Conservation (phyloP, 2,797 vertebrate genomes). For the Psittacula echo region DNA sequence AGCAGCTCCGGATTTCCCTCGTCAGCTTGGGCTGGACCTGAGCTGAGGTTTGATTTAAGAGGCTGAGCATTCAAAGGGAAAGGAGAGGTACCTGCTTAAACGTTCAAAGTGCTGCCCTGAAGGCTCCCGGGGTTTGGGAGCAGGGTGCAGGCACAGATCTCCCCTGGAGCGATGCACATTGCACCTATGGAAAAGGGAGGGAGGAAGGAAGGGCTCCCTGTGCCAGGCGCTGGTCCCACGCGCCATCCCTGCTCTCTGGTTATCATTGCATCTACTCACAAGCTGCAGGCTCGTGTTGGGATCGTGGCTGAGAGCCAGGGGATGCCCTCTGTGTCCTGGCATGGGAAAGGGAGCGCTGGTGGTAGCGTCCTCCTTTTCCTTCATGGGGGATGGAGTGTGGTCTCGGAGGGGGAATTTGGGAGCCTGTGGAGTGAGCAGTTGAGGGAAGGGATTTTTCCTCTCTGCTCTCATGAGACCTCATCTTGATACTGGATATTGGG, state of each 20-base stretch:
- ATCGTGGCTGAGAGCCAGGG: not conserved
- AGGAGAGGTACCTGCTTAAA: constrained; percentile 24
- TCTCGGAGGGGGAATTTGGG: not conserved
- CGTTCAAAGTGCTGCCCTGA: constrained; percentile 7
- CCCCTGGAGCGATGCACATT: not conserved
- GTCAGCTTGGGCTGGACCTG: not conserved
- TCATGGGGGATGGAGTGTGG: not conserved
- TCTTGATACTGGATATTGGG: not conserved
- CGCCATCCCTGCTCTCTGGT: not conserved
- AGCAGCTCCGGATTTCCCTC: constrained; percentile 70
- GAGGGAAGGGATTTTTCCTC: not conserved
- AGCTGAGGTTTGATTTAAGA: constrained; percentile 47
- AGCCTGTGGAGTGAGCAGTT: not conserved
- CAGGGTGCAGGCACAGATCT: not conserved
- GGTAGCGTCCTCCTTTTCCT: not conserved
- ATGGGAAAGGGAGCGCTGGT: fast-evolving
- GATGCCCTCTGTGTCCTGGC: not conserved
- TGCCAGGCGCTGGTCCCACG: not conserved
- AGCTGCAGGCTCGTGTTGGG: not conserved
- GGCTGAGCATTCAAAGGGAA: not conserved
- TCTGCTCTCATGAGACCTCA: not conserved
- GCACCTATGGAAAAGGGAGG: not conserved
- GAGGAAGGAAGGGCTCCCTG: not conserved
- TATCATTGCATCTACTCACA: not conserved
- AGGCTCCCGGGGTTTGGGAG: not conserved